Evolutionary conservation across 2,113 vertebrate genomes (phyloP).

Genomic region (Nycticorax nycticorax): DNA sequence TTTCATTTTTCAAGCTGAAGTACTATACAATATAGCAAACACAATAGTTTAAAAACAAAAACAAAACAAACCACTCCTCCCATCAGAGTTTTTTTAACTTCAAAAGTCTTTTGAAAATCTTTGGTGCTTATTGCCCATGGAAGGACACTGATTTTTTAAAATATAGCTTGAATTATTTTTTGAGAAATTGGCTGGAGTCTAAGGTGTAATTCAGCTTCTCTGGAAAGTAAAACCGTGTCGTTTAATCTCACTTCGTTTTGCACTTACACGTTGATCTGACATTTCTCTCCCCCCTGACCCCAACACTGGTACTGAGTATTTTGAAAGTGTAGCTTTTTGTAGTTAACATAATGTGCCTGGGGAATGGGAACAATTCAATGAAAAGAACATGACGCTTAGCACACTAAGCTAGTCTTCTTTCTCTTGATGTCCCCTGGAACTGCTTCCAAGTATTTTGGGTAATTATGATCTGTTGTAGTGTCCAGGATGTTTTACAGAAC

Average conservation of each 20-base stretch:
- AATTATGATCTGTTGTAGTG: not conserved
- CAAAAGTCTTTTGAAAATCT: not conserved
- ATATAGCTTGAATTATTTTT: not conserved
- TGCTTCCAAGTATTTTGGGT: not conserved
- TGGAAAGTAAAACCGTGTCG: not conserved
- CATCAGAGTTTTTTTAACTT: not conserved
- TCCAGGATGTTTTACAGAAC: not conserved
- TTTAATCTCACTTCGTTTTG: not conserved
- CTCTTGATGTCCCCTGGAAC: not conserved
- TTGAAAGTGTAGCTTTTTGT: not conserved
- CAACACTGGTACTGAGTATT: not conserved
- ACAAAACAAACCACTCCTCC: not conserved
- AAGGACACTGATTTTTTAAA: not conserved
- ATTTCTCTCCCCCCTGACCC: not conserved
- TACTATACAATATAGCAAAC: not conserved
- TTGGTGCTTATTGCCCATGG: not conserved
- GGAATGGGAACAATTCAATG: not conserved
- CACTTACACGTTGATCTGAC: not conserved
- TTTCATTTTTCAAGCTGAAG: not conserved
- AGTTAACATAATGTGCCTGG: not conserved
- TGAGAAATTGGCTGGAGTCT: not conserved
- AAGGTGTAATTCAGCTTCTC: not conserved
- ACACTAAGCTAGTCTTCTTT: not conserved
- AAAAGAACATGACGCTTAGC: not conserved
- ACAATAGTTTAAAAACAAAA: not conserved